Conservation (phyloP, 1,140 invertebrate genomes). For the Zelostemma sp. region DNA sequence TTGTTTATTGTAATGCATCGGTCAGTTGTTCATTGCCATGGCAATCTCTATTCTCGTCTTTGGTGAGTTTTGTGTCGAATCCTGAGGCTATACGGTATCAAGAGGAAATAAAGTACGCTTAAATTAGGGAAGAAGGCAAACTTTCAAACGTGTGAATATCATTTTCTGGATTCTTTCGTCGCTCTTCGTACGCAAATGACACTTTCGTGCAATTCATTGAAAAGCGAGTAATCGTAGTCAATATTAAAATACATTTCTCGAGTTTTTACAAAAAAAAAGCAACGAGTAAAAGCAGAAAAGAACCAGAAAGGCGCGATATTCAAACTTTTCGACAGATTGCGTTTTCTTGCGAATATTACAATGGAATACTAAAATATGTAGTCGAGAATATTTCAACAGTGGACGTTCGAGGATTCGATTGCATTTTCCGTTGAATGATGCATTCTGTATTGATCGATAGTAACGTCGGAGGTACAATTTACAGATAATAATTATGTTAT, state of each 20-base stretch:
- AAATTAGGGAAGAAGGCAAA: slow-evolving; percentile 12
- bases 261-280: not conserved
- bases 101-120: slow-evolving; percentile 15
- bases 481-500: slow-evolving; percentile 36
- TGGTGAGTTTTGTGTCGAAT: slow-evolving; percentile 18
- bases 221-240: too few species aligned
- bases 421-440: slow-evolving; percentile 33
- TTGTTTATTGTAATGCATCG: slow-evolving; percentile 23
- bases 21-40: slow-evolving; percentile 17
- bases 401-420: slow-evolving; percentile 44
- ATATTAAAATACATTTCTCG: slow-evolving; percentile 6
- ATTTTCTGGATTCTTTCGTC: not conserved
- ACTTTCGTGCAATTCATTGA: too few species aligned
- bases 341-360: slow-evolving; percentile 9
- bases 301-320: slow-evolving; percentile 3
- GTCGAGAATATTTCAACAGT: slow-evolving; percentile 22
- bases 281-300: not conserved
- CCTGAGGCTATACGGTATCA: slow-evolving; percentile 10
- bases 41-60: slow-evolving; percentile 26
- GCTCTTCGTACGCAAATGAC: not conserved
- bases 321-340: slow-evolving; percentile 4
- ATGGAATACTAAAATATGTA: not conserved
- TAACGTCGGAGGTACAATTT: slow-evolving; percentile 45
- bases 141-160: not conserved
- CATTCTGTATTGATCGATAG: slow-evolving; percentile 34